Evolutionary conservation across 1,140 invertebrate species (phyloP).

Genomic region (Sarcophaga bullata): DNA sequence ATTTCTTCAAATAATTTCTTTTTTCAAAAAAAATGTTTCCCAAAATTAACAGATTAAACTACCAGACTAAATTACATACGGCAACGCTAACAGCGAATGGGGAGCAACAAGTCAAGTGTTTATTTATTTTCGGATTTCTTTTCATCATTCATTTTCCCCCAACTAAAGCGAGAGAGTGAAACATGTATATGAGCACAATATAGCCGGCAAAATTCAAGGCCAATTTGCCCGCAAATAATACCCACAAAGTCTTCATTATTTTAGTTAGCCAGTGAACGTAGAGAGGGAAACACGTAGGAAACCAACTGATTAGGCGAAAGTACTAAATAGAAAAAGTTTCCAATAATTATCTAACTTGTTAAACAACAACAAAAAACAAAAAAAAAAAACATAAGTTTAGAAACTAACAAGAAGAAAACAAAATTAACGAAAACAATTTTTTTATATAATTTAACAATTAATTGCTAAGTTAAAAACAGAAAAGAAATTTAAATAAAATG

Average conservation of each 20-base stretch:
- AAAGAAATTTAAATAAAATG: too few species aligned
- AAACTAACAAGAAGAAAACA: not conserved
- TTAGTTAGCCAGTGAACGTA: constrained; percentile 9
- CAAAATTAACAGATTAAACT: too few species aligned
- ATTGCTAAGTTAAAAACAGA: too few species aligned
- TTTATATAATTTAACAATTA: too few species aligned
- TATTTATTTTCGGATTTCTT: not conserved
- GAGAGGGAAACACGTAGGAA: not conserved
- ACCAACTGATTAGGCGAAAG: not conserved
- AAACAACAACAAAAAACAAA: too few species aligned
- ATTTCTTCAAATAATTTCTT: too few species aligned
- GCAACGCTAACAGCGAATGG: not conserved
- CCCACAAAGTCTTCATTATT: not conserved
- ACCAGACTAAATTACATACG: not conserved
- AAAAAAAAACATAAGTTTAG: not conserved
- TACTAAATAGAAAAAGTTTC: not conserved
- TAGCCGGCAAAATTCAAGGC: not conserved
- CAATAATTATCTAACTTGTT: not conserved
- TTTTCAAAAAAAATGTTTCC: too few species aligned
- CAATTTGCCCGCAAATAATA: not conserved
- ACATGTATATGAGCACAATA: not conserved
- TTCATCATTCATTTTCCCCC: not conserved
- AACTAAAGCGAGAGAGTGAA: not conserved
- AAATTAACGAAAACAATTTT: not conserved
- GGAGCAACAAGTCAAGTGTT: not conserved